Evolutionary conservation across 2,797 vertebrate genomes (phyloP).

Genomic region (Vespertilio murinus): DNA sequence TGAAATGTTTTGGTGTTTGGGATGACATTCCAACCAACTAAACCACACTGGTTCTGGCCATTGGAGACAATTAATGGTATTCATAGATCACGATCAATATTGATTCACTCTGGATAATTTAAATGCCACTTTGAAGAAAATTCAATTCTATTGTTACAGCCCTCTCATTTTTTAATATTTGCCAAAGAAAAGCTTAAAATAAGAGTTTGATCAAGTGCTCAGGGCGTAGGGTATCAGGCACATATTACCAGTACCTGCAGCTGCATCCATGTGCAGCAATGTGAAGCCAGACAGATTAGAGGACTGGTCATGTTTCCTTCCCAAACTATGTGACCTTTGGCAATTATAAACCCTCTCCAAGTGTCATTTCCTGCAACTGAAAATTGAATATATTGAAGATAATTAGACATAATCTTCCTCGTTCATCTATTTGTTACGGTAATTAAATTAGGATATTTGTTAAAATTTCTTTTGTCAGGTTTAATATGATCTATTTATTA

Average conservation of each 20-base stretch:
- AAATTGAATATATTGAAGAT: constrained; percentile 7
- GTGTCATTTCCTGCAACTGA: background rate
- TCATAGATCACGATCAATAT: background rate
- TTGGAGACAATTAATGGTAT: background rate
- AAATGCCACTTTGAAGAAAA: background rate
- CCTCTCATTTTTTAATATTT: background rate
- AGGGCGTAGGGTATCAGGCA: background rate
- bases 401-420: background rate
- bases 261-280: background rate
- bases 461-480: background rate
- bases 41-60: background rate
- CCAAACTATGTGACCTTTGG: background rate
- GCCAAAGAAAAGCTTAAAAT: background rate
- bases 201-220: background rate
- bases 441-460: background rate
- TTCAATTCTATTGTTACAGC: background rate
- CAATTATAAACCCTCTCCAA: background rate
- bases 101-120: background rate
- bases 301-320: background rate
- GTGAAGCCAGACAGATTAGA: background rate
- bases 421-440: background rate
- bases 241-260: background rate
- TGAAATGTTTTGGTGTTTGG: background rate
- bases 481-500: background rate
- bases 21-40: background rate